Conservation (phyloP, 2,113 vertebrate genomes). For the Dasyurus viverrinus region DNA sequence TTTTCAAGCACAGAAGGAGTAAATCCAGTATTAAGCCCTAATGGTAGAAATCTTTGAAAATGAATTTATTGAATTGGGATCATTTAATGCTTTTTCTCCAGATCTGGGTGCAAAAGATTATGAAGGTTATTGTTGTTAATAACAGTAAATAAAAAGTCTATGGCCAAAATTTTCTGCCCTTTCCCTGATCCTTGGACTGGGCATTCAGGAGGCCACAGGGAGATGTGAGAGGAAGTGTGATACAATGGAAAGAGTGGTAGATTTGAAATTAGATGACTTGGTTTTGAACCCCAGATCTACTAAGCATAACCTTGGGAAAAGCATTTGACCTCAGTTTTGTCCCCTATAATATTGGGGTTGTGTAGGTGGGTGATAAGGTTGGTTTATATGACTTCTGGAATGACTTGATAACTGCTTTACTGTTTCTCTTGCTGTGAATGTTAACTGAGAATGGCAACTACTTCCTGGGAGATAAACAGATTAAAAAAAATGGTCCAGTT, state of each 20-base stretch:
- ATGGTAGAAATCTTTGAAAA: slow-evolving; percentile 73
- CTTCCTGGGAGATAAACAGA: background rate
- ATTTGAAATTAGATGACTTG: background rate
- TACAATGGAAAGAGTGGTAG: background rate
- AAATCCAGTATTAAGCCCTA: slow-evolving; percentile 80
- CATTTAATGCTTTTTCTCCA: slow-evolving; percentile 67
- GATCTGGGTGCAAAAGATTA: slow-evolving; percentile 63
- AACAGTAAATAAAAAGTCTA: background rate
- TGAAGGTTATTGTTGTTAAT: background rate
- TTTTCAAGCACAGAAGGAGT: slow-evolving; percentile 76
- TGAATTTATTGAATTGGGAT: slow-evolving; percentile 75
- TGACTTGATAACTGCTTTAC: background rate
- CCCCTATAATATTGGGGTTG: background rate
- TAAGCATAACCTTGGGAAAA: background rate
- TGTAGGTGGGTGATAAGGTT: background rate
- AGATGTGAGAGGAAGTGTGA: background rate
- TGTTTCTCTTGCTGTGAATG: background rate
- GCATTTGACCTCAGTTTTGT: background rate
- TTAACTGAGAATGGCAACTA: background rate
- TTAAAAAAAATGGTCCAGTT: background rate
- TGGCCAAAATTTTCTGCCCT: background rate
- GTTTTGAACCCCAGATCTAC: background rate
- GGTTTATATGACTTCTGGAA: background rate
- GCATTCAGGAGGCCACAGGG: background rate
- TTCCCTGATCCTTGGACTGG: background rate